Evolutionary conservation across 2,113 vertebrate genomes (phyloP), one percentile per base, ranked within the genome.

Genomic region (Xyliphius kryptos): DNA sequence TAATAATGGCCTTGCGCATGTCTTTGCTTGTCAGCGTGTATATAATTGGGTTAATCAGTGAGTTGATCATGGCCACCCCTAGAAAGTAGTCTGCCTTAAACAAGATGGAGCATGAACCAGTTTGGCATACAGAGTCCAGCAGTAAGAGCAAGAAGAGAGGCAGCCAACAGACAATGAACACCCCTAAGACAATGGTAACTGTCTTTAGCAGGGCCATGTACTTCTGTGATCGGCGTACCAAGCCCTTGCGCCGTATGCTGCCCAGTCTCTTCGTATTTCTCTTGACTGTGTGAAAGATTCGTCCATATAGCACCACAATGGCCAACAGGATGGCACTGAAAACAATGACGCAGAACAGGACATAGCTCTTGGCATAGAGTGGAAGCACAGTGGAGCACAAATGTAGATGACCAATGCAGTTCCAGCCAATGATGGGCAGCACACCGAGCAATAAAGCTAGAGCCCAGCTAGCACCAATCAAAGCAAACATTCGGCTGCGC

Each of bases 1-100:
- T 82, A 40, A 92, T 72, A 17, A 96, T 91, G 20, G 86, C 91
- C 5, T 83, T 75, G 37, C 92, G 84, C 80, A 96, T 89, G 84
- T 94, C 91, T 47, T 81, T 85, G 74, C 87, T 94, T 62, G 90
- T 94, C 46, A 93, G 78, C 0, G 93, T 94, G 72, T 95, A 96
- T 79, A 96, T 93, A 69, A 94, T 83, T 3, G 93, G 93, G 72
- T 96, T 96, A 21, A 95, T 83, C 8, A 94, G 73, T 0, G 93
- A 95, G 75, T 94, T 95, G 55, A 91, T 74, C 86, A 97, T 92
- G 14, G 93, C 92, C 44, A 94, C 74, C 3, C 88, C 92, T 48
- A 95, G 77, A 74, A 94, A 94, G 67, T 93, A 92, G 10, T 93
- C 89, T 0, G 89, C 90, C 53, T 93, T 90, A 61, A 84, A 81